Evolutionary conservation across 2,888 invertebrate genomes (phyloP), one percentile per base, ranked within the genome.

Genomic region (Nomada lathburiana): DNA sequence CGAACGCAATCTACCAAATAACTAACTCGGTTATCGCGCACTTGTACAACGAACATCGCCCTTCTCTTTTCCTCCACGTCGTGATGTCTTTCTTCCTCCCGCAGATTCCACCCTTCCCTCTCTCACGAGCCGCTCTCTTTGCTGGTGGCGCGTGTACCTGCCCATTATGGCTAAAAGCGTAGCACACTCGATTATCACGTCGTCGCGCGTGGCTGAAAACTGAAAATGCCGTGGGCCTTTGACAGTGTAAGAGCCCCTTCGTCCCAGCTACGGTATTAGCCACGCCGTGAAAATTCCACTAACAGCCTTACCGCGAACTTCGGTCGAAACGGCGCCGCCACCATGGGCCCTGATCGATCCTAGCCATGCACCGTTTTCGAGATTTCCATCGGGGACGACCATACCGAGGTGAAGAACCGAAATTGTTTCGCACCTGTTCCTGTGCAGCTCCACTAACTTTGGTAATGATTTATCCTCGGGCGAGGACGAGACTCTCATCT

Each of bases 151-250:
- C 92, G 91, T 91, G 91, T 91, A 93, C 93, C 92, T 92, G 92
- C 91, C 93, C 93, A 93, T 93, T 93, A 93, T 91, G 91, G 90
- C 92, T 93, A 93, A 93, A 92, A 93, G 93, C 93, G 92, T 91
- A 92, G 93, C 92, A 92, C 91, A 92, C 92, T 93, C 93, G 93
- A 93, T 93, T 93, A 93, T 93, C 93, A 90, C 92, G 90, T 91
- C 91, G 90, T 89, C 89, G 90, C 86, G 91, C 88, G 90, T 90
- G 89, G 90, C 89, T 90, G 90, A 91, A 92, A 92, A 93, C 91
- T 92, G 88, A 92, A 92, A 93, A 93, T 89, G 89, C 89, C 78
- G 77, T 74, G 77, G 86, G 79, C 82, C 86, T 87, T 88, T 88
- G 89, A 88, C 84, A 76, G 83, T 79, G 76, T 86, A 83, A 83